These are phyloP conservation scores for Rhinogobius similis DNA, from an alignment of 2,113 vertebrate genomes.

Conservation along the genomic window DNA sequence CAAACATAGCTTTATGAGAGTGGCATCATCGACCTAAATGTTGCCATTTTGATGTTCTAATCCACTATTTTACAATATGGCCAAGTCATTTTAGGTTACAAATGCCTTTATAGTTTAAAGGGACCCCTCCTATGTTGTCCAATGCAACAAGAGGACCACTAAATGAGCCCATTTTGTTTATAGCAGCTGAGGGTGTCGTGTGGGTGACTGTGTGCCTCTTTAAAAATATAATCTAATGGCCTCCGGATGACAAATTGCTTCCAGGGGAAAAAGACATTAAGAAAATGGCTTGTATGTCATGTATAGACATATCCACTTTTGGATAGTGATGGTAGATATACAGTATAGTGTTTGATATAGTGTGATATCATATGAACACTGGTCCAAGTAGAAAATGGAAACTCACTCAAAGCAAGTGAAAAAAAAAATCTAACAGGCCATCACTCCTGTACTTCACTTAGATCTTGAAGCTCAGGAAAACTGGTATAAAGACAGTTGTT, in stretches of 20 bases:
- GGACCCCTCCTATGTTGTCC: slow-evolving; percentile 57
- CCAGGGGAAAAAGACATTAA: slow-evolving; percentile 70
- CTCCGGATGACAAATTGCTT: slow-evolving; percentile 82
- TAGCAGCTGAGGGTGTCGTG: slow-evolving; percentile 76
- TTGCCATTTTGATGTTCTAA: slow-evolving; percentile 24
- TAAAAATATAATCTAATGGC: slow-evolving; percentile 83
- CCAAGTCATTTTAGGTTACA: slow-evolving; percentile 11
- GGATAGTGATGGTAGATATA: no score
- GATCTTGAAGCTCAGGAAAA: no score
- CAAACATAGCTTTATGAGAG: background rate
- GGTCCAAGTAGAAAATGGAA: background rate
- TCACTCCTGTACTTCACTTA: no score
- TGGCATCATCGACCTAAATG: slow-evolving; percentile 29
- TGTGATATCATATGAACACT: no score
- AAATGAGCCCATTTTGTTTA: slow-evolving; percentile 80
- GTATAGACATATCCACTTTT: slow-evolving; percentile 64
- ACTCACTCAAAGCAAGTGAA: background rate
- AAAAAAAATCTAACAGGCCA: no score
- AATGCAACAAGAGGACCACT: slow-evolving; percentile 66
- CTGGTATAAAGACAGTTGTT: no score
- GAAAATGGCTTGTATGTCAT: slow-evolving; percentile 74
- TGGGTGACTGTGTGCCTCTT: slow-evolving; percentile 77
- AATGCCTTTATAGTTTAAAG: slow-evolving; percentile 62
- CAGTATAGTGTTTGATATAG: no score
- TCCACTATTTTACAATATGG: slow-evolving; percentile 9